A percentile compares a stretch with the other conserved stretches of the same genome.
These are phyloP conservation scores for Calameuta pallipes DNA, from an alignment of 2,888 invertebrate genomes.

Conservation along the genomic window DNA sequence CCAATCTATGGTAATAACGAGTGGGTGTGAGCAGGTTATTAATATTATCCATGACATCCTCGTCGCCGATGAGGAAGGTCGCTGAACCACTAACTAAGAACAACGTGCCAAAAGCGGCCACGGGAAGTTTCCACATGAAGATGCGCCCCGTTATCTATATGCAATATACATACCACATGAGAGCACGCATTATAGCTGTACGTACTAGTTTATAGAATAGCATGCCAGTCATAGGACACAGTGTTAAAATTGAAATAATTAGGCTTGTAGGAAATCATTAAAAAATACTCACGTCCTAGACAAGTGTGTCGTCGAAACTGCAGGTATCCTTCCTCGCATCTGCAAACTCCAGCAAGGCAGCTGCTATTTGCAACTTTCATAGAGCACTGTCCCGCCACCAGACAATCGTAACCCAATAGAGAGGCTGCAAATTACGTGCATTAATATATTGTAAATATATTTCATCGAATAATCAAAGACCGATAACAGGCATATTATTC, in stretches of 20 bases:
- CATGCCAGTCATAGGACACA: background rate
- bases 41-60: background rate
- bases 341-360: slow-evolving; percentile 85
- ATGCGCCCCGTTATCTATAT: background rate
- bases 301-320: slow-evolving; percentile 92
- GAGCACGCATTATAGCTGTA: background rate
- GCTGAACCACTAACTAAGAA: background rate
- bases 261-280: background rate
- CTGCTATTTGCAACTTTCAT: slow-evolving; percentile 90
- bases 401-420: slow-evolving; percentile 85
- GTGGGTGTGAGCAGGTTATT: background rate
- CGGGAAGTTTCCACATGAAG: background rate
- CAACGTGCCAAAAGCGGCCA: background rate
- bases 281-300: slow-evolving; percentile 82
- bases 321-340: slow-evolving; percentile 85
- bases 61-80: background rate
- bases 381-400: slow-evolving; percentile 86
- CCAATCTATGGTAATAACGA: background rate
- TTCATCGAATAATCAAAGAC: background rate
- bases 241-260: background rate
- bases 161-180: background rate
- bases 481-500: background rate
- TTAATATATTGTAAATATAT: background rate
- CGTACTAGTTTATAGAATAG: background rate
- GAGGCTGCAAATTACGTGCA: slow-evolving; percentile 74